These are phyloP conservation scores for Psilanteris sp. DNA, from an alignment of 1,140 invertebrate genomes.

Conservation along the genomic window DNA sequence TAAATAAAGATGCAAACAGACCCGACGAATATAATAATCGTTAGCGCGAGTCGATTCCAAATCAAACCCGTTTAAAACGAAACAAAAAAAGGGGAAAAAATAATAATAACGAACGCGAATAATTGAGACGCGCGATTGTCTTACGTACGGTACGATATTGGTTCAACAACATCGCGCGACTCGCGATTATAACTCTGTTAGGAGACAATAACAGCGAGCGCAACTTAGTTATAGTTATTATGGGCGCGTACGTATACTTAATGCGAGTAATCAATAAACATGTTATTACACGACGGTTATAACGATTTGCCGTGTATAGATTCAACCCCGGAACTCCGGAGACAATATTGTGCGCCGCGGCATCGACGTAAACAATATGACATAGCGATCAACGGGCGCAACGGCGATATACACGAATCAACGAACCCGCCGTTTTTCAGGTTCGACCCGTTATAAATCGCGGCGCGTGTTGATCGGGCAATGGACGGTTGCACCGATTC, in stretches of 20 bases:
- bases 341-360: background rate
- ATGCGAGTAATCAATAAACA: constrained; percentile 41
- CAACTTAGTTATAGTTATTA: constrained; percentile 37
- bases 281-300: constrained; percentile 33
- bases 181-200: constrained; percentile 15
- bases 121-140: no score
- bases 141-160: background rate
- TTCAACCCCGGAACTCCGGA: background rate
- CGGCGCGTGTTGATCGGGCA: no score
- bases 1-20: no score
- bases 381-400: background rate
- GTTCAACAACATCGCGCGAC: constrained; percentile 10
- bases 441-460: no score
- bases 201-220: constrained; percentile 19
- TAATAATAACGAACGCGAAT: background rate
- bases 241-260: constrained; percentile 23
- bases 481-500: no score
- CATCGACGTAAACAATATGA: background rate
- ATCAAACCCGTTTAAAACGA: no score
- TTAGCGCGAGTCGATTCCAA: no score
- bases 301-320: constrained; percentile 11
- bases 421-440: constrained; percentile 1
- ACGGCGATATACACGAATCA: background rate
- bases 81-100: no score
- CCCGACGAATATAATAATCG: no score